phyloP scores from a whole-genome alignment of 1,140 invertebrate species.

The Drosophila sproati region DNA sequence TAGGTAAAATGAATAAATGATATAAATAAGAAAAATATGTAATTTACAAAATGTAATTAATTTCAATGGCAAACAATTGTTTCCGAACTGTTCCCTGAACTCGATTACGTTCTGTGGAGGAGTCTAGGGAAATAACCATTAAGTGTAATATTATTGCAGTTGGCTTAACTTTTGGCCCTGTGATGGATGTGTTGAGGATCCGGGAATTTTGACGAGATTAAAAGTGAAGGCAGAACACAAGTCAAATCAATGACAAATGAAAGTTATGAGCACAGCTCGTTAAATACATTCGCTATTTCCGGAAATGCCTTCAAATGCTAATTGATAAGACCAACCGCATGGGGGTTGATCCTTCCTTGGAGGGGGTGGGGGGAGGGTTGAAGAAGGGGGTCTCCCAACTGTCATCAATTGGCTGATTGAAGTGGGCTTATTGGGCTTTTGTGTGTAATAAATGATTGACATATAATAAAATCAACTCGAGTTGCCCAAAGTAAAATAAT shows the following conservation, averaged over 20 bases:
- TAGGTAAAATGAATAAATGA: no score
- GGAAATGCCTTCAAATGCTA: conserved; percentile 17
- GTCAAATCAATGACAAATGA: conserved; percentile 49
- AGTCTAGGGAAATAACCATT: not conserved
- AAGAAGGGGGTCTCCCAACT: not conserved
- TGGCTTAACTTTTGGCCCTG: not conserved
- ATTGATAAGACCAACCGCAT: conserved; percentile 23
- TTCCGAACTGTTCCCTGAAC: no score
- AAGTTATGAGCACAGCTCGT: conserved; percentile 33
- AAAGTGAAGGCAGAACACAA: not conserved
- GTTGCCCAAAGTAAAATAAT: conserved; percentile 29
- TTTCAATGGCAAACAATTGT: not conserved
- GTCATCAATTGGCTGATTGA: conserved; percentile 44
- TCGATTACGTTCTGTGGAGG: not conserved
- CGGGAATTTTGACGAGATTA: conserved; percentile 15
- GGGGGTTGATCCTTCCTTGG: not conserved
- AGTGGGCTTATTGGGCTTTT: conserved; percentile 32
- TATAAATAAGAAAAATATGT: no score
- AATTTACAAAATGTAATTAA: not conserved
- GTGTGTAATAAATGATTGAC: conserved; percentile 54
- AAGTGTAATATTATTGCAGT: not conserved
- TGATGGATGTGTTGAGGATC: conserved; percentile 6
- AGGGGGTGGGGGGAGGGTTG: not conserved
- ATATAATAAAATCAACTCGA: conserved; percentile 51
- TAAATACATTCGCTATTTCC: conserved; percentile 36